Conservation (phyloP, 2,797 vertebrate genomes). For the Carapus acus region DNA sequence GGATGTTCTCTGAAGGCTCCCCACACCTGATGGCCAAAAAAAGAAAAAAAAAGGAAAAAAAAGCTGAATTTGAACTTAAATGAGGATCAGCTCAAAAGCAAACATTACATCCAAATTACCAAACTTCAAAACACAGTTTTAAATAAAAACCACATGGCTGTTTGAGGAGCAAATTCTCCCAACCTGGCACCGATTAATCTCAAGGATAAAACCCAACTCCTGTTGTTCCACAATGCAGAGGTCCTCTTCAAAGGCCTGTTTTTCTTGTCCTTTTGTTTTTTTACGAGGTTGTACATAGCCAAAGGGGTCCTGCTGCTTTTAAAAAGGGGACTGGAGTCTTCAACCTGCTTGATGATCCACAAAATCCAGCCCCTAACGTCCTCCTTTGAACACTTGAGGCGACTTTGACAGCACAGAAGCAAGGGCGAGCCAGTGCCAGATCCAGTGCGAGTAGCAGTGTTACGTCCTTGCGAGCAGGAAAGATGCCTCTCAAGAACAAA, state of each 20-base stretch:
- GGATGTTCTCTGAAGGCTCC: slow-evolving; percentile 88
- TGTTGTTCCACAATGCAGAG: slow-evolving; percentile 46
- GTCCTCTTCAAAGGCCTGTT: slow-evolving; percentile 55
- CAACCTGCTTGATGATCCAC: slow-evolving; percentile 39
- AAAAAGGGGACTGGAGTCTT: slow-evolving; percentile 36
- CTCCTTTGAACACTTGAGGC: slow-evolving; percentile 28
- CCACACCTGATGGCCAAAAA: slow-evolving; percentile 73
- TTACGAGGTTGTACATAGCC: slow-evolving; percentile 47
- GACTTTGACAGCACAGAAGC: slow-evolving; percentile 26
- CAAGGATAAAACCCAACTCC: slow-evolving; percentile 53
- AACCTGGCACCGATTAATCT: slow-evolving; percentile 66
- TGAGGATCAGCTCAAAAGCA: neutral
- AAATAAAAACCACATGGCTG: slow-evolving; percentile 60
- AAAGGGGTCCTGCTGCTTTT: slow-evolving; percentile 42
- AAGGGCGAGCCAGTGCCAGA: slow-evolving; percentile 21
- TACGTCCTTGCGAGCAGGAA: slow-evolving; percentile 4
- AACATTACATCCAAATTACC: slow-evolving; percentile 1
- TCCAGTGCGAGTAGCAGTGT: slow-evolving; percentile 29
- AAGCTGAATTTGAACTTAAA: slow-evolving; percentile 14
- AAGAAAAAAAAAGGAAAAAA: too few relatives aligned
- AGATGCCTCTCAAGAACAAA: slow-evolving; percentile 17
- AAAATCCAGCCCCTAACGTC: slow-evolving; percentile 38
- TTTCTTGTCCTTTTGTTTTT: slow-evolving; percentile 52
- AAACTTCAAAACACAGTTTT: slow-evolving; percentile 34
- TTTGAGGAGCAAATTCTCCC: slow-evolving; percentile 48